Conservation (phyloP, 2,113 vertebrate species). For the Sturnira hondurensis region DNA sequence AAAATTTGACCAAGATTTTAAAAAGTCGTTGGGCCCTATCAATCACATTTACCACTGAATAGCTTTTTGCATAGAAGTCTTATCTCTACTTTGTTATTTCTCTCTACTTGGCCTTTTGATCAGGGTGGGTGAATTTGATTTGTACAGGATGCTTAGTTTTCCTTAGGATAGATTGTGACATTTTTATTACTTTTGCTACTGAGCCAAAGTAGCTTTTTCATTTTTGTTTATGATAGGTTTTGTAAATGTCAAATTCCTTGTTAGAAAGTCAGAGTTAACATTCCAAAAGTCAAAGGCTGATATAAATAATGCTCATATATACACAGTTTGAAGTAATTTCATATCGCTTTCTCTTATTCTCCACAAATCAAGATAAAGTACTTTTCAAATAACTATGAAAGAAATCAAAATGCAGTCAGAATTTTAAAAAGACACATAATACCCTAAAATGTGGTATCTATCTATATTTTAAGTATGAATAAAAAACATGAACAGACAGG, state of each 20-base stretch:
- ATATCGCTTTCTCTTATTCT: neutral
- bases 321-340: neutral
- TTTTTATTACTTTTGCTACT: conserved; percentile 59
- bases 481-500: neutral
- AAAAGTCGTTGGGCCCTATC: neutral
- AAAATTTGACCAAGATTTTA: conserved; percentile 5
- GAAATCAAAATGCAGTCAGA: neutral
- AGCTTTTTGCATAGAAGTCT: neutral
- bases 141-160: neutral
- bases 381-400: conserved; percentile 25
- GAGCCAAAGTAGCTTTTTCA: conserved; percentile 44
- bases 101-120: neutral
- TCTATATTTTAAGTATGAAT: neutral
- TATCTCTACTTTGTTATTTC: neutral
- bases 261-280: conserved; percentile 46
- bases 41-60: neutral
- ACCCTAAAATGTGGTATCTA: neutral
- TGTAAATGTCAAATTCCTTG: conserved; percentile 64
- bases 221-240: conserved; percentile 55
- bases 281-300: conserved; percentile 53
- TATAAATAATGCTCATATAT: conserved; percentile 14
- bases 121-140: neutral
- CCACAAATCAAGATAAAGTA: neutral
- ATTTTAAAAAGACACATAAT: neutral
- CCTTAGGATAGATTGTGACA: conserved; percentile 4